Base-by-base conservation (phyloP, 2,797 vertebrate species). In the Poeciliopsis turneri region DNA sequence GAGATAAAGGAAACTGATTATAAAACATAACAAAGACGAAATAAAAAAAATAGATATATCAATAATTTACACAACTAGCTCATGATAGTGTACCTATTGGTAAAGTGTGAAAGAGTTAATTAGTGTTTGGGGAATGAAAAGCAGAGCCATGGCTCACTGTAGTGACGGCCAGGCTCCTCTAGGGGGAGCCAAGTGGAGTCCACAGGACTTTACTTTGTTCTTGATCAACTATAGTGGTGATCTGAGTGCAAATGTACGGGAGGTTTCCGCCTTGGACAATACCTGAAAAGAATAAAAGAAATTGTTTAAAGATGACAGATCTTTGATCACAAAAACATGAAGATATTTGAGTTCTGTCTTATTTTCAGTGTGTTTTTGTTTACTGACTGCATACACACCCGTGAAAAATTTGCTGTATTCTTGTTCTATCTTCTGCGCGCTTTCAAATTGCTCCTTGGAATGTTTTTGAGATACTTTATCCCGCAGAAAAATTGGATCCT, bases 401-500 rank as follows among this genome's bases (percentile, higher is more conserved):
- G 98, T 99, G 89, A 99, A 99, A 95, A 97, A 99, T 90, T 97
- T 97, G 96, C 97, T 97, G 86, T 98, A 99, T 55, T 99, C 98
- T 88, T 98, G 98, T 85, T 99, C 98, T 36, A 97, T 97, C 94
- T 97, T 98, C 95, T 98, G 98, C 85, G 97, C 97, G 23, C 95
- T 96, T 92, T 99, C 98, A 95, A 97, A 99, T 84, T 99, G 98
- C 92, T 99, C 98, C 97, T 99, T 99, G 97, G 98, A 99, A 98
- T 99, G 97, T 96, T 98, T 98, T 93, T 99, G 98, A 84, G 98
- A 98, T 79, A 99, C 97, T 95, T 99, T 99, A 95, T 99, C 98
- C 92, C 97, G 95, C 93, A 99, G 95, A 96, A 98, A 99, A 82
- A 98, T 85, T 0, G 98, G 97, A 92, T 99, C 98, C 92, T 97